phyloP scores from a whole-genome alignment of 2,797 vertebrate species.

The Cossypha dichroa region DNA sequence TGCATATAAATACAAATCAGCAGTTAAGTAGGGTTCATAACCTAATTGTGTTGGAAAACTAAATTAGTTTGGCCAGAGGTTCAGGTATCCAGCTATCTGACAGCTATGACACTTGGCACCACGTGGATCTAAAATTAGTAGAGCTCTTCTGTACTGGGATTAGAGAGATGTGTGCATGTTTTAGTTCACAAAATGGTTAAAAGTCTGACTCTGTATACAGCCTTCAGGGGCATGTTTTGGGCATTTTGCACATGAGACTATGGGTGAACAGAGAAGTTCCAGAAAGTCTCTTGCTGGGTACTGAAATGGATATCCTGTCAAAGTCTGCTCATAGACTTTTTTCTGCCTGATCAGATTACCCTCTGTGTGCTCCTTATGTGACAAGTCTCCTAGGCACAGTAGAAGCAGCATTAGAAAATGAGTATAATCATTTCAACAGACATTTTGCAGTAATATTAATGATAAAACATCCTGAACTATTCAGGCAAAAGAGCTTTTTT shows the following conservation, averaged over 20 bases:
- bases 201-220: neutral
- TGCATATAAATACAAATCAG: neutral
- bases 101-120: constrained; percentile 57
- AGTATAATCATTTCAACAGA: neutral
- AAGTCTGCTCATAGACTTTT: neutral
- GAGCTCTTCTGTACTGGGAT: constrained; percentile 49
- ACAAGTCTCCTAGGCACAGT: neutral
- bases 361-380: neutral
- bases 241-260: neutral
- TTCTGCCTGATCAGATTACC: constrained; percentile 19
- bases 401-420: neutral
- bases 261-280: neutral
- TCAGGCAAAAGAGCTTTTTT: neutral
- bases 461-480: neutral
- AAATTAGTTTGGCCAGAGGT: neutral
- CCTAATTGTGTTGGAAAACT: neutral
- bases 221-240: neutral
- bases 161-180: constrained; percentile 5
- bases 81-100: constrained; percentile 60
- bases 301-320: neutral
- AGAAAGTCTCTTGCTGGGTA: neutral
- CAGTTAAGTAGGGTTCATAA: neutral
- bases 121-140: constrained; percentile 78
- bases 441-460: neutral
- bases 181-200: constrained; percentile 14